Evolutionary conservation across 2,797 vertebrate species (phyloP).

Genomic region (Acrossocheilus wenchowensis): DNA sequence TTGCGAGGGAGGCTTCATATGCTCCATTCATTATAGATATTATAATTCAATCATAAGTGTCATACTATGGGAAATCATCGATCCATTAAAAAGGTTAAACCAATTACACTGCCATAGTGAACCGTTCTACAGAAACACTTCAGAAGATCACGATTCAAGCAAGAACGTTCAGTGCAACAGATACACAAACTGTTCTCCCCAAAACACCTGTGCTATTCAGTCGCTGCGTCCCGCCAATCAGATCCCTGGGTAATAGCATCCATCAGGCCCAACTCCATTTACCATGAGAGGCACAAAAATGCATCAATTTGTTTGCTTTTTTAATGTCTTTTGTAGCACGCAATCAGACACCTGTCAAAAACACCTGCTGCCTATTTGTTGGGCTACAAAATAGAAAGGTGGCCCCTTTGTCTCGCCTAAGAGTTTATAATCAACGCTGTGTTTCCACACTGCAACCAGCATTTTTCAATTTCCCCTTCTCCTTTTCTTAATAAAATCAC

Average conservation of each 20-base stretch:
- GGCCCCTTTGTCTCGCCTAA: slow-evolving; percentile 75
- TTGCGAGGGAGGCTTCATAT: slow-evolving; percentile 28
- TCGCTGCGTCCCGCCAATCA: slow-evolving; percentile 33
- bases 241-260: slow-evolving; percentile 76
- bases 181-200: slow-evolving; percentile 60
- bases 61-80: slow-evolving; percentile 41
- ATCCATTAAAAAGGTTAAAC: slow-evolving; percentile 50
- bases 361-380: slow-evolving; percentile 75
- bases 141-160: slow-evolving; percentile 47
- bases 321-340: slow-evolving; percentile 80
- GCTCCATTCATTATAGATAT: slow-evolving; percentile 40
- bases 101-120: slow-evolving; percentile 61
- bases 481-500: slow-evolving; percentile 82
- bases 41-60: slow-evolving; percentile 39
- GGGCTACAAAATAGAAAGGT: slow-evolving; percentile 67
- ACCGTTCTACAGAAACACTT: slow-evolving; percentile 53
- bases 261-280: slow-evolving; percentile 74
- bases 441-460: slow-evolving; percentile 80
- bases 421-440: slow-evolving; percentile 82
- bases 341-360: slow-evolving; percentile 85
- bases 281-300: slow-evolving; percentile 47
- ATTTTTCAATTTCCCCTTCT: slow-evolving; percentile 85
- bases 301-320: slow-evolving; percentile 82
- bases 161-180: slow-evolving; percentile 61
- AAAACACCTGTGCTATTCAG: slow-evolving; percentile 75